Evolutionary conservation across 2,113 vertebrate genomes (phyloP).

Genomic region (Mirounga angustirostris): DNA sequence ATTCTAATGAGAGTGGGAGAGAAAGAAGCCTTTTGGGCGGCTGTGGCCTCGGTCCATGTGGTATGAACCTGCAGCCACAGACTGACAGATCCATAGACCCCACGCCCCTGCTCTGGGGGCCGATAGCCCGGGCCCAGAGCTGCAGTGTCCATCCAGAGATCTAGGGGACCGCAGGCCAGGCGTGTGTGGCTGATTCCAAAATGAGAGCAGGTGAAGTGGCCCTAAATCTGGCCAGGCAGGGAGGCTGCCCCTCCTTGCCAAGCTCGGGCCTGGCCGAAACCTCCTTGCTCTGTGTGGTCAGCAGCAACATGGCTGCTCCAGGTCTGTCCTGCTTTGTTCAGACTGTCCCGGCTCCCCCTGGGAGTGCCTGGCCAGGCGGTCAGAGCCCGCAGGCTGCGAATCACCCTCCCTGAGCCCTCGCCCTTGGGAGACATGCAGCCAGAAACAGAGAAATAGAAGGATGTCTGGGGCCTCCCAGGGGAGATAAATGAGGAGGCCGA

Average conservation of each 20-base stretch:
- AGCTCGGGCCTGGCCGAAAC: fast-evolving
- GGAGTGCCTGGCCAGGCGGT: fast-evolving
- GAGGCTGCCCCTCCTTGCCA: not conserved
- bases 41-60: no score
- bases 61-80: not conserved
- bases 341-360: not conserved
- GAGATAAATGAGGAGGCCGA: not conserved
- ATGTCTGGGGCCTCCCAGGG: not conserved
- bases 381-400: not conserved
- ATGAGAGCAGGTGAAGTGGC: not conserved
- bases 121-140: fast-evolving
- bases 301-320: no score
- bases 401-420: fast-evolving
- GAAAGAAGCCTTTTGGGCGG: not conserved
- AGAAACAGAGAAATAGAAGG: not conserved
- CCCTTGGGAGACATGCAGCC: not conserved
- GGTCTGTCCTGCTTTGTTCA: not conserved
- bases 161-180: not conserved
- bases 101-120: fast-evolving
- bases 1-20: not conserved
- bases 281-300: not conserved
- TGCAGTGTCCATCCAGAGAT: not conserved
- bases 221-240: not conserved
- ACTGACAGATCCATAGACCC: no score
- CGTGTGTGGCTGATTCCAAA: not conserved